phyloP scores from a whole-genome alignment of 2,797 vertebrate species.

The Cuculus canorus region DNA sequence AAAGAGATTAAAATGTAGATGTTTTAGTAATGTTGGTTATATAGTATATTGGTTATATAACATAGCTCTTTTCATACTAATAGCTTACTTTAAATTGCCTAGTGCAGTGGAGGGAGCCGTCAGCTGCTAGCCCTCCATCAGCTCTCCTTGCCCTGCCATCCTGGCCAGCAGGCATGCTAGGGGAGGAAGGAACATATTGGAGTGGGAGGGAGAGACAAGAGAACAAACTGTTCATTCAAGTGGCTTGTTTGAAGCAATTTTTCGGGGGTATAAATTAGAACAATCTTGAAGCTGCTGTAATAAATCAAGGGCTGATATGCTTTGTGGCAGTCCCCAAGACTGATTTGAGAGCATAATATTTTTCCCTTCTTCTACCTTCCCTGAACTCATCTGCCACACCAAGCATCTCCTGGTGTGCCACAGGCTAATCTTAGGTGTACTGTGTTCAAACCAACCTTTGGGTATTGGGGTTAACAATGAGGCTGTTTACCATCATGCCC shows the following conservation, averaged over 20 bases:
- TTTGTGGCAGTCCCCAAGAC: background rate
- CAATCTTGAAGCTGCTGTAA: background rate
- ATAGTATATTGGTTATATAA: no score
- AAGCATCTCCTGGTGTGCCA: background rate
- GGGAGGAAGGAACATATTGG: background rate
- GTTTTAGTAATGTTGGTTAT: background rate
- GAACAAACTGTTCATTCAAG: background rate
- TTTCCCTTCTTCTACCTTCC: background rate
- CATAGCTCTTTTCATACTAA: background rate
- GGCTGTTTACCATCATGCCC: background rate
- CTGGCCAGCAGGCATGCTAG: accelerated
- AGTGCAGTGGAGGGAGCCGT: background rate
- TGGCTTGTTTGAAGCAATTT: background rate
- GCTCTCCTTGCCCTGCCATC: background rate
- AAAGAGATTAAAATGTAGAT: background rate
- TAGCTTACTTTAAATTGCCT: background rate
- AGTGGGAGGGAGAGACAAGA: background rate
- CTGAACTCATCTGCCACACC: background rate
- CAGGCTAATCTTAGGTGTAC: background rate
- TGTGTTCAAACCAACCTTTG: background rate
- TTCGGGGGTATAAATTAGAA: background rate
- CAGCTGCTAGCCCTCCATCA: background rate
- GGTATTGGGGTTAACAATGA: background rate
- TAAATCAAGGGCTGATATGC: background rate
- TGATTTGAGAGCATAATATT: background rate